These are phyloP conservation scores for Mactra quadrangularis DNA, from an alignment of 1,140 invertebrate species.

Conservation along the genomic window DNA sequence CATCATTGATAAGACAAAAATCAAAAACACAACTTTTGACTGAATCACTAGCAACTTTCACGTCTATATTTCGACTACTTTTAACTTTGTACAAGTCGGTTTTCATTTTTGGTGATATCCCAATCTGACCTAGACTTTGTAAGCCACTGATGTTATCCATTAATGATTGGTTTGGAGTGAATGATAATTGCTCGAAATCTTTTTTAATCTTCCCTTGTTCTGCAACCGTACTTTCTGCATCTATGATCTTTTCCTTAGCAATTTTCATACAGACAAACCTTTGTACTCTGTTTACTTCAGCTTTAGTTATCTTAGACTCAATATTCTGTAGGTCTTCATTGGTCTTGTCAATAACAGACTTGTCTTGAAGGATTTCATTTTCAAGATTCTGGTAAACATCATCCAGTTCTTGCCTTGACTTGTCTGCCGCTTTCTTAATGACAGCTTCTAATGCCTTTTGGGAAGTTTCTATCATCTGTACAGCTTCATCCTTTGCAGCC, in stretches of 20 bases:
- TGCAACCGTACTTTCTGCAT: background rate
- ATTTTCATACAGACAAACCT: conserved; percentile 26
- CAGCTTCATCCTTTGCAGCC: no score
- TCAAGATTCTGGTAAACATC: background rate
- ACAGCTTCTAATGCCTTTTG: background rate
- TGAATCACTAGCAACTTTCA: background rate
- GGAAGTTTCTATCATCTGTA: no score
- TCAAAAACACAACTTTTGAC: background rate
- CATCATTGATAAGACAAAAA: conserved; percentile 1
- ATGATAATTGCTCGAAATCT: background rate
- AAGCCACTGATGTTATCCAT: background rate
- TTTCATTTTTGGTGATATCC: background rate
- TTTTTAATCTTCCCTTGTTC: background rate
- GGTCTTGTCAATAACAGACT: no score
- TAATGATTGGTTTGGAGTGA: background rate
- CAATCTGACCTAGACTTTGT: background rate
- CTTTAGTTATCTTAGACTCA: background rate
- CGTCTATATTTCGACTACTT: background rate
- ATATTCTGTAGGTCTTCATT: background rate
- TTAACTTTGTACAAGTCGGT: background rate
- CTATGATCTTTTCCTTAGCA: background rate
- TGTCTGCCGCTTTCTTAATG: background rate
- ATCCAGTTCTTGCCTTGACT: background rate
- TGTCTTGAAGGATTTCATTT: no score
- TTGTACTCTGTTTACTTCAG: conserved; percentile 12